phyloP scores from a whole-genome alignment of 2,888 invertebrate genomes.

The Acleris laterana region DNA sequence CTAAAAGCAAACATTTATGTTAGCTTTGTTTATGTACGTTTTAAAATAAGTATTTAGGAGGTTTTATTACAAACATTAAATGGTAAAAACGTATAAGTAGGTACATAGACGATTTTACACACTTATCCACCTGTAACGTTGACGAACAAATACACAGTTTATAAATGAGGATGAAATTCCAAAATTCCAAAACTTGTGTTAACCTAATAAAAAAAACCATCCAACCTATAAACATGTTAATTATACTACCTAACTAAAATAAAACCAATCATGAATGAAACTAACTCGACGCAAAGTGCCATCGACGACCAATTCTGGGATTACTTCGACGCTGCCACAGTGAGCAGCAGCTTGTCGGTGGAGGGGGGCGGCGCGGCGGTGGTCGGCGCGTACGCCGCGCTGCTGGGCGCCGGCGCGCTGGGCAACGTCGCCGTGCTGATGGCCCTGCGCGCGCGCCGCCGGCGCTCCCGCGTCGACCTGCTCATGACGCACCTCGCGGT shows the following conservation, averaged over 20 bases:
- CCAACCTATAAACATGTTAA: not conserved
- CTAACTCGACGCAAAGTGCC: constrained; percentile 15
- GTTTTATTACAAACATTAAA: no score
- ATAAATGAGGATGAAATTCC: no score
- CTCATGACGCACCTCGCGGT: constrained; percentile 91
- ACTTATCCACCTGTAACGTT: no score
- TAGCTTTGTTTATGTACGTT: no score
- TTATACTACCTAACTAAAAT: constrained; percentile 8
- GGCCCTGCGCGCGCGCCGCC: constrained; percentile 85
- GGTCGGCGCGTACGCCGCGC: constrained; percentile 85
- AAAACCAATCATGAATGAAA: constrained; percentile 5
- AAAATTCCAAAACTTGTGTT: no score
- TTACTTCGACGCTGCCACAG: constrained; percentile 57
- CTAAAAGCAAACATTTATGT: no score
- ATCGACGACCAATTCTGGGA: constrained; percentile 68
- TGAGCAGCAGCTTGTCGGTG: constrained; percentile 39
- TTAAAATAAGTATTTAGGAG: no score
- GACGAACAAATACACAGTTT: no score
- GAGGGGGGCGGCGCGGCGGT: constrained; percentile 53
- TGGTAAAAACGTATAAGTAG: no score
- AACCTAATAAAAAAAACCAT: no score
- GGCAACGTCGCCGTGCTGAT: constrained; percentile 90
- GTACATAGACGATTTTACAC: no score
- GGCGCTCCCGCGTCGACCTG: constrained; percentile 89
- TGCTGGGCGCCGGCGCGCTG: constrained; percentile 87